Evolutionary conservation across 2,797 vertebrate species (phyloP).

Genomic region (Scomberomorus guttatus): DNA sequence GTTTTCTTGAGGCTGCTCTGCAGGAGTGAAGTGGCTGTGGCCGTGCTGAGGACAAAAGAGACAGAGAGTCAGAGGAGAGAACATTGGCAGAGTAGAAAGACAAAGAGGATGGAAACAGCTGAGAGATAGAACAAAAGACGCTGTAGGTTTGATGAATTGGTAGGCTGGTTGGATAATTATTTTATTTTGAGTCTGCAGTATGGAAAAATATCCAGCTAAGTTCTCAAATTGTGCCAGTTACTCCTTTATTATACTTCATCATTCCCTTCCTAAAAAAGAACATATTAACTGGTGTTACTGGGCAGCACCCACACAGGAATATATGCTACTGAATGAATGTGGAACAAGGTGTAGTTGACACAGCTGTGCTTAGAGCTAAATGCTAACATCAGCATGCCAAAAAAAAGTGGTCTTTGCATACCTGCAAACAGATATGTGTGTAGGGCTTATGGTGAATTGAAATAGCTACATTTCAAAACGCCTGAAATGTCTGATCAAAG

Average conservation of each 20-base stretch:
- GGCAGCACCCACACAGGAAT: neutral
- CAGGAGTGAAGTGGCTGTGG: conserved; percentile 79
- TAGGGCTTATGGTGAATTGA: too few relatives aligned
- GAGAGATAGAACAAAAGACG: neutral
- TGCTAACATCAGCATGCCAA: too few relatives aligned
- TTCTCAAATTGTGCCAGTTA: neutral
- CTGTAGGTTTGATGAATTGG: neutral
- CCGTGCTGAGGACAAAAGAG: conserved; percentile 68
- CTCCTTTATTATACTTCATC: neutral
- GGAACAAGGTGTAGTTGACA: neutral
- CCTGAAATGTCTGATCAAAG: too few relatives aligned
- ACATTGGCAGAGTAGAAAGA: neutral
- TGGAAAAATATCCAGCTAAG: neutral
- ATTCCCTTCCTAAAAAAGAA: neutral
- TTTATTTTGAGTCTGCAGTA: neutral
- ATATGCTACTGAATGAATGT: neutral
- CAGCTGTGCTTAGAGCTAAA: too few relatives aligned
- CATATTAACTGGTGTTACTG: neutral
- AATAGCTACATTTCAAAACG: too few relatives aligned
- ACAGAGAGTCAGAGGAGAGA: neutral
- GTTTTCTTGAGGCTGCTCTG: conserved; percentile 63
- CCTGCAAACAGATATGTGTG: too few relatives aligned
- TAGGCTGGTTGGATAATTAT: too few relatives aligned
- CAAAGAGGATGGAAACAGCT: neutral
- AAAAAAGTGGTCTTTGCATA: too few relatives aligned